Evolutionary conservation across 1,140 invertebrate genomes (phyloP), one percentile per base, ranked within the genome.

Genomic region (Coptotermes formosanus): DNA sequence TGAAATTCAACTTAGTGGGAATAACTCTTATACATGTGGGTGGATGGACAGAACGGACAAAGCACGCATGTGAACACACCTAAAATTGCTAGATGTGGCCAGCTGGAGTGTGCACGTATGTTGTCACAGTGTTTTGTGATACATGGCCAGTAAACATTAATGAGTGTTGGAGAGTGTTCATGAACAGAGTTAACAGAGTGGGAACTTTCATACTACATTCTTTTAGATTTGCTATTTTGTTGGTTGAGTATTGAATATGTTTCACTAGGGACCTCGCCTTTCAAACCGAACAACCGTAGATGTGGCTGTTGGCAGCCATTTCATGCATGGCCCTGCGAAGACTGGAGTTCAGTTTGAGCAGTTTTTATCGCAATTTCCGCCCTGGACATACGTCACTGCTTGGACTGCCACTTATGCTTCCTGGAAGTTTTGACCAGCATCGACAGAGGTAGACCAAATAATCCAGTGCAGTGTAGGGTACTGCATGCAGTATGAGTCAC

Each of bases 331-430:
- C 14, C 86, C 86, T 19, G 32, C 52, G 19, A 30, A 86, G 23
- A 30, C 48, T 69, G 32, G 82, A 25, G 25, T 30, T 14, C 82
- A 59, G 14, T 86, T 86, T 25, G 82, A 59, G n/a, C 45, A 32
- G 14, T 83, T 86, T 38, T 23, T 94, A 19, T 88, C 89, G 11
- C 92, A 94, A 89, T 94, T 94, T 88, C 94, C 94, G 82, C 88
- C 91, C 0, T 94, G 93, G 93, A 91, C 93, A 16, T 93, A 93
- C 2, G 90, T 93, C 16, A 92, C 92, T 25, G 92, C 92, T 16
- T 94, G 94, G 94, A 93, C 93, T 43, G 92, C 93, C 2, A 91
- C 92, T 4, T 94, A 94, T 86, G 92, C 93, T 55, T 93, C 93
- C 8, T 94, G 92, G 92, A 89, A 92, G 87, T 90, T 93, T 89